phyloP scores from a whole-genome alignment of 2,113 vertebrate genomes.

The Atractosteus spatula region DNA sequence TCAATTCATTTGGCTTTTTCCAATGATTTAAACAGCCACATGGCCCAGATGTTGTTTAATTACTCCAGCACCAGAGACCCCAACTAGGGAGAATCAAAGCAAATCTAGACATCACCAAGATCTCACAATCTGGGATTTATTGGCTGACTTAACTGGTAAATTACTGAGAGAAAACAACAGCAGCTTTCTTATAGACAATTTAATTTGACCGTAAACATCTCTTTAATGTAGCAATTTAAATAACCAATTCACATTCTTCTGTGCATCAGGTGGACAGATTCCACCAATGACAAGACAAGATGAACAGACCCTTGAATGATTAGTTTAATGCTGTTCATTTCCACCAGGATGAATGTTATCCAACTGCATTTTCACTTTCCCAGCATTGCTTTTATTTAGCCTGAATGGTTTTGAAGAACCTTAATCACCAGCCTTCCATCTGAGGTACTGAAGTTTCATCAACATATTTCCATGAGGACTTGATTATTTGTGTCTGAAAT shows the following conservation, averaged over 20 bases:
- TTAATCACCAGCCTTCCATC: too few species aligned
- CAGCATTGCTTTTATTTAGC: too few species aligned
- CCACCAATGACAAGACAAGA: neutral
- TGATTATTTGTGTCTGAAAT: too few species aligned
- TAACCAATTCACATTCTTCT: neutral
- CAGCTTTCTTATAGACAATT: neutral
- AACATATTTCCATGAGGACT: too few species aligned
- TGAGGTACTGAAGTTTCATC: too few species aligned
- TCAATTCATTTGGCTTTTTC: conserved; percentile 36
- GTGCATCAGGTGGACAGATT: neutral
- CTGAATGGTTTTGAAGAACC: too few species aligned
- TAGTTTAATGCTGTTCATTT: neutral
- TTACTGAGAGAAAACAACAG: conserved; percentile 4
- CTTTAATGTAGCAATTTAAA: neutral
- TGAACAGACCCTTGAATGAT: neutral
- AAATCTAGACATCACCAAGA: conserved; percentile 36
- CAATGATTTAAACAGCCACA: conserved; percentile 40
- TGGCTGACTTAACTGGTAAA: conserved; percentile 9
- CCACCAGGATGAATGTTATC: neutral
- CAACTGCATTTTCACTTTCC: neutral
- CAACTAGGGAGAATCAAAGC: conserved; percentile 20
- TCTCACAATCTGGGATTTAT: conserved; percentile 15
- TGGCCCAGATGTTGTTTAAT: conserved; percentile 50
- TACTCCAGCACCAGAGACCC: conserved; percentile 39
- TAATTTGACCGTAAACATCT: neutral